phyloP scores from a whole-genome alignment of 2,113 vertebrate genomes.

The Enhydra lutris region DNA sequence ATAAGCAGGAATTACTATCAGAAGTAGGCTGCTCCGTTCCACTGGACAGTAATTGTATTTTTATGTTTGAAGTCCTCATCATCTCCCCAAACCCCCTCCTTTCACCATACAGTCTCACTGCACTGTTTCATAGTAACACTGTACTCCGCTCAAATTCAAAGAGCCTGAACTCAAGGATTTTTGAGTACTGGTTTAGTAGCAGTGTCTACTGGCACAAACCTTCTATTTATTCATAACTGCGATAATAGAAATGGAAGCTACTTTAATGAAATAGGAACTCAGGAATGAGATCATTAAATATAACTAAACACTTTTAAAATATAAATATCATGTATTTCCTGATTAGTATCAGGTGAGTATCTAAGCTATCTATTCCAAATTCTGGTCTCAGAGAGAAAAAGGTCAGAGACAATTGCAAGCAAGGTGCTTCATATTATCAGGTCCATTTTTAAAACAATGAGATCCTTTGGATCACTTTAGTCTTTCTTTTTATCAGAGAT shows the following conservation, averaged over 20 bases:
- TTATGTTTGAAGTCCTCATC: background rate
- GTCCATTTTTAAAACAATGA: too few relatives aligned
- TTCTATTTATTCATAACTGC: slow-evolving; percentile 52
- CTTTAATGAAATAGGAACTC: slow-evolving; percentile 2
- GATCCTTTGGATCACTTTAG: too few relatives aligned
- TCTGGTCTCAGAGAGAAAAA: slow-evolving; percentile 38
- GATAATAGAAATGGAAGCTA: slow-evolving; percentile 40
- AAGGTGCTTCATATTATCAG: too few relatives aligned
- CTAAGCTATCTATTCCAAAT: slow-evolving; percentile 35
- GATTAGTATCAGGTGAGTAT: slow-evolving; percentile 27
- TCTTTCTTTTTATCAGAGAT: slow-evolving; percentile 85
- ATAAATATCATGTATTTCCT: slow-evolving; percentile 56
- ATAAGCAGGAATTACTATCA: background rate
- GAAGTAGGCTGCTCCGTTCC: background rate
- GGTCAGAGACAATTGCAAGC: too few relatives aligned
- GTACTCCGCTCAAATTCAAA: background rate
- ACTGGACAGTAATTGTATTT: background rate
- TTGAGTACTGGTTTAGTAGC: background rate
- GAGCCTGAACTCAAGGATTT: background rate
- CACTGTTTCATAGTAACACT: background rate
- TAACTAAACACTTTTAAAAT: slow-evolving; percentile 60
- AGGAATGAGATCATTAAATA: slow-evolving; percentile 63
- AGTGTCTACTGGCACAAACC: slow-evolving; percentile 14
- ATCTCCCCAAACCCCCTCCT: background rate
- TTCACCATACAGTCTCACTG: background rate